Base-by-base conservation (phyloP, 2,888 invertebrate genomes). In the Platycheirus rosarum region DNA sequence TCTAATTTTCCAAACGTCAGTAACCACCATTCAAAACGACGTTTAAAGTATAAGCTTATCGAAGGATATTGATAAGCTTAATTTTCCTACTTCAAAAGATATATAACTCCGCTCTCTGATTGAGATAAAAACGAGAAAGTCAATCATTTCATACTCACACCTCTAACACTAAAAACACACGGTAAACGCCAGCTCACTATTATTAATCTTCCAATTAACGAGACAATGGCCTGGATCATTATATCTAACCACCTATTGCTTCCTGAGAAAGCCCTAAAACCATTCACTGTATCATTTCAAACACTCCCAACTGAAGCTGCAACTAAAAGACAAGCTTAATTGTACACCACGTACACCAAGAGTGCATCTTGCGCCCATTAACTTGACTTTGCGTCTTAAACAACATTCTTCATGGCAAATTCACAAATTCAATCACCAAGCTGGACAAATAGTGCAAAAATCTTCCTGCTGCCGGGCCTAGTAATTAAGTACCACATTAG, bases 371-470 rank as follows among this genome's bases (percentile, higher is more conserved):
- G 76, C 42, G n/a, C 69, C 69, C 57, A n/a, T n/a, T n/a, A n/a
- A n/a, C n/a, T 63, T 76, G 70, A 70, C 65, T 76, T 53, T 76
- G 70, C 65, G 51, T 60, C 76, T 76, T 26, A 53, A 80, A 76
- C 66, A 71, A 76, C 76, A 66, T 70, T 65, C 18, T 49, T 37
- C 29, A 55, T 32, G 65, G 63, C 62, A 63, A 32, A 68, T 73
- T 68, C 42, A 42, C 55, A 73, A 77, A 73, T 77, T 77, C 62
- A 76, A 76, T 77, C 77, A 82, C 77, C 77, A 77, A 82, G 68
- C 77, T 82, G 82, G 82, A 82, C 82, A 82, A 82, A 82, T 77
- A 77, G 77, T 71, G 71, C 71, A 74, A 62, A 62, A 77, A 71
- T 7, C 53, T 77, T 77, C 76, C 66, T 71, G 26, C 77, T 73